These are phyloP conservation scores for Diabrotica undecimpunctata DNA, from an alignment of 1,140 invertebrate genomes.

Conservation along the genomic window DNA sequence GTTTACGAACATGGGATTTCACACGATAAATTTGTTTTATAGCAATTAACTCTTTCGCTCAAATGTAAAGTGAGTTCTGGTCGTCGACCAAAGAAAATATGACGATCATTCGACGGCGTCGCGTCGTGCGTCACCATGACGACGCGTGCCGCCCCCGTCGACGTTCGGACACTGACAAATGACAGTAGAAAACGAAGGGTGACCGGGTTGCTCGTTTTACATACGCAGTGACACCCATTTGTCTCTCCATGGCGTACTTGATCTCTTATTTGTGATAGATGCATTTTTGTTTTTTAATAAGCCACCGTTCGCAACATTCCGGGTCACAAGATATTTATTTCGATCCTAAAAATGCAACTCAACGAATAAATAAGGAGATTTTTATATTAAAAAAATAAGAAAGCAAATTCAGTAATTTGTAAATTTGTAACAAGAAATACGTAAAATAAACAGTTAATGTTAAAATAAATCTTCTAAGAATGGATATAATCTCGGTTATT, in stretches of 20 bases:
- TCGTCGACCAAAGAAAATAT: neutral
- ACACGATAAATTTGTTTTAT: too few relatives aligned
- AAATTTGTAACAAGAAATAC: too few relatives aligned
- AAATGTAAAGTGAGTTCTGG: conserved; percentile 13
- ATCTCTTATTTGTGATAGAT: conserved; percentile 2
- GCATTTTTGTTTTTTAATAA: neutral
- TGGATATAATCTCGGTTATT: too few relatives aligned
- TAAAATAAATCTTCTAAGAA: too few relatives aligned
- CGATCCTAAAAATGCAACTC: too few relatives aligned
- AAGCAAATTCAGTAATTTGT: too few relatives aligned
- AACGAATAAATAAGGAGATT: too few relatives aligned
- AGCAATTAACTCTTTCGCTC: conserved; percentile 30
- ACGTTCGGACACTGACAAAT: conserved; percentile 43
- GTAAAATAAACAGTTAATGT: too few relatives aligned
- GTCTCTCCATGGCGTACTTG: conserved; percentile 28
- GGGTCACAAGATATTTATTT: too few relatives aligned
- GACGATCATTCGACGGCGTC: neutral
- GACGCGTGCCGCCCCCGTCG: conserved; percentile 40
- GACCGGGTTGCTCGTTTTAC: conserved; percentile 46
- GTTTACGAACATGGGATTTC: too few relatives aligned
- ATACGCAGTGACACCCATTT: conserved; percentile 48
- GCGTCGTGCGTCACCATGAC: conserved; percentile 36
- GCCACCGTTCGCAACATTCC: too few relatives aligned
- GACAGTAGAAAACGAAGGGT: conserved; percentile 42
- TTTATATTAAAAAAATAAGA: too few relatives aligned